Evolutionary conservation across 2,113 vertebrate genomes (phyloP), one percentile per base, ranked within the genome.

Genomic region (Rhipidura dahli): DNA sequence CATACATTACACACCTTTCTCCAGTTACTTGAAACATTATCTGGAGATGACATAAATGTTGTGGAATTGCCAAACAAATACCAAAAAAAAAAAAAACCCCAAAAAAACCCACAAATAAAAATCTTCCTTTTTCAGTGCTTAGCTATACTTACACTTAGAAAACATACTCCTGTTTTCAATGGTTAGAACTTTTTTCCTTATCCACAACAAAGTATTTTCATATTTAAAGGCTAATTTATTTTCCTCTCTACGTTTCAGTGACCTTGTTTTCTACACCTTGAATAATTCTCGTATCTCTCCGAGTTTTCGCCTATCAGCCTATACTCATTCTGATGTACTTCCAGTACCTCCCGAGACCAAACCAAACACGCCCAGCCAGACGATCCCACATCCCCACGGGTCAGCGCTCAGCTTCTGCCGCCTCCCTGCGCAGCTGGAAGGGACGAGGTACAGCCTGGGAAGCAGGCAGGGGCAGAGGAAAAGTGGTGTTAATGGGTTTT

Each of bases 371-470:
- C 4, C 4, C 35, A 9, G 19, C 11, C 30, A 6, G 6, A 9
- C 5, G 5, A 35, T 1, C 23, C 18, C 35, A 1, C 0, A 4
- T 24, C 39, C 45, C n/a, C 9, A 1, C 0, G 14, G 3, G 10
- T 5, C 81, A 4, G 2, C 1, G 31, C 3, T 6, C 33, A 6
- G 28, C 1, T 3, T 5, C 21, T 33, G 13, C 75, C 19, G 2
- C 2, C 39, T 47, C 19, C 64, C 23, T 7, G 28, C 13, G 9
- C 56, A 20, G n/a, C 56, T 14, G 30, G 13, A 28, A 28, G 12
- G 20, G 14, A 31, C 37, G 16, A 40, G 8, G 17, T 1, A 53
- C 4, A 27, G 11, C 33, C 31, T 17, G 11, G 72, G 11, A 31
- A 47, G 72, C 3, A 70, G 47, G 21, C 31, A 57, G 8, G 2